phyloP scores from a whole-genome alignment of 2,888 invertebrate genomes.

The Lasioglossum zephyrum region DNA sequence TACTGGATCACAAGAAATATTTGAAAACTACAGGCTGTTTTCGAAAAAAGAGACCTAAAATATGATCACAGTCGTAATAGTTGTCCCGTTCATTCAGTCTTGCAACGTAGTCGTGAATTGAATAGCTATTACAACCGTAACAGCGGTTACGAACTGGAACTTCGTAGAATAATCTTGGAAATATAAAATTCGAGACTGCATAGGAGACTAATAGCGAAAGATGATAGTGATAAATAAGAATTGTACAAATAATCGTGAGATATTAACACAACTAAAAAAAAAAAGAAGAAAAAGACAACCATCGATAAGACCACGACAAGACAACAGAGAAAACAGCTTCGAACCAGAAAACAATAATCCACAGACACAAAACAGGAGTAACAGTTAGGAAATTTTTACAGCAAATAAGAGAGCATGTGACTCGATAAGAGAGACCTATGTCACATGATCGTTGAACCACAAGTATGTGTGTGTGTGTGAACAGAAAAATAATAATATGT shows the following conservation, averaged over 20 bases:
- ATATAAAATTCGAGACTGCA: neutral
- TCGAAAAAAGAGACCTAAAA: neutral
- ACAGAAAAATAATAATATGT: conserved; percentile 62
- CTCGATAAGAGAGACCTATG: neutral
- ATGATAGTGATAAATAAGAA: neutral
- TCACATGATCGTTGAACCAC: neutral
- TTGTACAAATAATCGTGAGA: neutral
- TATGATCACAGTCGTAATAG: neutral
- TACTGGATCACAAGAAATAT: neutral
- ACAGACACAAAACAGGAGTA: conserved; percentile 3
- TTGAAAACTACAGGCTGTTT: neutral
- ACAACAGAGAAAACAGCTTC: neutral
- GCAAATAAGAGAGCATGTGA: neutral
- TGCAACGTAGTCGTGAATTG: neutral
- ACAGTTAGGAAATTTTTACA: neutral
- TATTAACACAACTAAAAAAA: neutral
- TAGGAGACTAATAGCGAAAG: neutral
- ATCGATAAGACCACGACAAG: neutral
- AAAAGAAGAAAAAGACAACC: neutral
- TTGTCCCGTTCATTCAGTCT: neutral
- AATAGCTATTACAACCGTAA: neutral
- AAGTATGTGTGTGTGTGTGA: neutral
- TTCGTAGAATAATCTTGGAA: neutral
- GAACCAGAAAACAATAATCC: neutral
- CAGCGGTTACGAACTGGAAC: neutral